Base-by-base conservation (phyloP, 2,888 invertebrate genomes). In the Anodontia alba region DNA sequence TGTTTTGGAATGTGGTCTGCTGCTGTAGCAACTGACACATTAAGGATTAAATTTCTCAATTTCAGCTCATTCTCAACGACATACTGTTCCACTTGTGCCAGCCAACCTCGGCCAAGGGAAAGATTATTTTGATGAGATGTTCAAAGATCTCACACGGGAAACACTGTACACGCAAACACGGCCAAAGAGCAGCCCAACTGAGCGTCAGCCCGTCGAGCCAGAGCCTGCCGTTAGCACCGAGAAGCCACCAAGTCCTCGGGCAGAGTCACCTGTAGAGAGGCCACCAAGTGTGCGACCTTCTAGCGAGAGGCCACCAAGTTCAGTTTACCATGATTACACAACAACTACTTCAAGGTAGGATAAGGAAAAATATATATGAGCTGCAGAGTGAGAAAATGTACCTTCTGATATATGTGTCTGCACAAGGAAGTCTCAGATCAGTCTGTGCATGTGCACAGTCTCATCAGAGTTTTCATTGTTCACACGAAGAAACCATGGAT, bases 51-150 rank as follows among this genome's bases (percentile, higher is more conserved):
- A 38, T 8, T 38, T 38, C 38, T 38, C n/a, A 54, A 62, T 62
- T 62, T 20, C 33, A 62, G 62, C 62, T 33, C 62, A 62, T 62
- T 31, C 62, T 8, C 62, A 62, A 29, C 10, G 62, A 62, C 62
- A 62, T 33, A 33, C 77, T 42, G 79, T 76, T 12, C 82, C 78
- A 15, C 83, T 88, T 23, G 81, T 88, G 12, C 87, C 85, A 17
- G 77, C 84, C 20, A 76, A 75, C 26, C 84, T 92, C 7, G 94
- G 94, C 26, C 89, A 91, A 75, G 94, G 93, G 3, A 89, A 89
- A 68, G 93, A 93, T 81, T 93, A 93, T 79, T 93, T 93, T 79
- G 91, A 93, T 74, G 90, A 91, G 76, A 91, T 93, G 92, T 93
- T 93, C 83, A 73, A 85, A 31, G 92, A 92, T 73, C 79, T 92